Conservation (phyloP, 1,140 invertebrate species). For the Diabrotica undecimpunctata region DNA sequence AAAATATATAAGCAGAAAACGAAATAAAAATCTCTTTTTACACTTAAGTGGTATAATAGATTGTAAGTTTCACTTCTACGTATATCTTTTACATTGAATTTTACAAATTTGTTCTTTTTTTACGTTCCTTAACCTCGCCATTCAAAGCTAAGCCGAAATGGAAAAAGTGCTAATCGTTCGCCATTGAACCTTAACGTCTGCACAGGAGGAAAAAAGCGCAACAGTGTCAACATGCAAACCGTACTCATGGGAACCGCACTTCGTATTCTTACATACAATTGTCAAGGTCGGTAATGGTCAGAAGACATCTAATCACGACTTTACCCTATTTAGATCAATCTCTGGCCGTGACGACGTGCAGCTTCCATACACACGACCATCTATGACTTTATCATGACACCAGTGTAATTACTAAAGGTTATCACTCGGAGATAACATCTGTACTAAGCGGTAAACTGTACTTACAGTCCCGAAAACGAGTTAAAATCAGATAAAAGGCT, state of each 20-base stretch:
- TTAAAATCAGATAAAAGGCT: too few relatives aligned
- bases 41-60: too few relatives aligned
- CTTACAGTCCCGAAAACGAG: too few relatives aligned
- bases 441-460: too few relatives aligned
- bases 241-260: conserved; percentile 14
- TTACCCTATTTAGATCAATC: conserved; percentile 37
- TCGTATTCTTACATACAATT: conserved; percentile 22
- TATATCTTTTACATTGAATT: too few relatives aligned
- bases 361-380: conserved; percentile 27
- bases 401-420: conserved; percentile 25
- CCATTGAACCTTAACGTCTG: neutral
- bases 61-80: too few relatives aligned
- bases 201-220: neutral
- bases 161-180: neutral
- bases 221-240: neutral
- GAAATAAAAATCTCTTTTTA: too few relatives aligned
- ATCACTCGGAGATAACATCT: conserved; percentile 13
- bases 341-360: conserved; percentile 30
- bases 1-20: too few relatives aligned
- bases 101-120: too few relatives aligned
- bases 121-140: too few relatives aligned
- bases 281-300: conserved; percentile 31
- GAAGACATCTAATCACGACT: conserved; percentile 33
- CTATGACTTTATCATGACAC: conserved; percentile 35
- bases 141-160: neutral